Percentiles rank a stretch among this genome's conserved stretches.
Conservation (phyloP, 2,113 vertebrate species). For the Furnarius figulus region DNA sequence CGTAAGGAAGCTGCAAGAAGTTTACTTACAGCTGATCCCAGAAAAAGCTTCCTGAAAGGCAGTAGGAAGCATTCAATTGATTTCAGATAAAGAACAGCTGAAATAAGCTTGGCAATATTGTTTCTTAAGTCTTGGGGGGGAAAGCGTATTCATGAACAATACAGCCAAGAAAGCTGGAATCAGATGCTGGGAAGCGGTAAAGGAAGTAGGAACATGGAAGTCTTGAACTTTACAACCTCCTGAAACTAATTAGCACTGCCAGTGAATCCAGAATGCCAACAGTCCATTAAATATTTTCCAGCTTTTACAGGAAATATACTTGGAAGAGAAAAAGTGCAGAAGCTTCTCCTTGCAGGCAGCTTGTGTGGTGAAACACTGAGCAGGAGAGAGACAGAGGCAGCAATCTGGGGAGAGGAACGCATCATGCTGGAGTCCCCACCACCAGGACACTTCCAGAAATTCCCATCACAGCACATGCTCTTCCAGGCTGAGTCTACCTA, state of each 20-base stretch:
- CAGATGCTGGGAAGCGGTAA: not conserved
- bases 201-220: not conserved
- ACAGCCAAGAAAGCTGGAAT: not conserved
- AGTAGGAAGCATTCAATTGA: slow-evolving; percentile 18
- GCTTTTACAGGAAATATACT: not conserved
- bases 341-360: not conserved
- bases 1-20: not conserved
- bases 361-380: fast-evolving
- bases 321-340: not conserved
- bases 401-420: not conserved
- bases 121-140: not conserved
- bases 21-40: not conserved
- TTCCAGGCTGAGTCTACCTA: not conserved
- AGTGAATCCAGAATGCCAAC: not conserved
- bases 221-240: not conserved
- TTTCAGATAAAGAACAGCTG: slow-evolving; percentile 10
- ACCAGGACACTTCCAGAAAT: not conserved
- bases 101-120: not conserved
- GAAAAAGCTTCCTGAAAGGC: slow-evolving; percentile 25
- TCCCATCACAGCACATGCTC: not conserved
- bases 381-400: not conserved
- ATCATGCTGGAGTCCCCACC: not conserved
- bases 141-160: not conserved
- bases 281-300: not conserved
- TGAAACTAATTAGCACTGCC: not conserved